Evolutionary conservation across 2,113 vertebrate species (phyloP).

Genomic region (Cyprinus carpio): DNA sequence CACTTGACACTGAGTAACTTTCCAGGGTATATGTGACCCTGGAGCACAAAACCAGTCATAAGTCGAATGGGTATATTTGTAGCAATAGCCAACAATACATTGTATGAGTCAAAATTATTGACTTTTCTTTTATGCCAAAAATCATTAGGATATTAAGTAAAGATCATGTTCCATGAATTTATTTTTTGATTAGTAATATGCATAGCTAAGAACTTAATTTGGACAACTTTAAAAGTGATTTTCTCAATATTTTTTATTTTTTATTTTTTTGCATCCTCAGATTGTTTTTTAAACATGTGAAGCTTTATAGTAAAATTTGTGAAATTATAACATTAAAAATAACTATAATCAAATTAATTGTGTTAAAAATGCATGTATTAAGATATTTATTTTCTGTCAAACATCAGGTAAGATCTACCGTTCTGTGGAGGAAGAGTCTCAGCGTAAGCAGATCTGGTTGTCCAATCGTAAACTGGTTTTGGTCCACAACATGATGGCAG

Average conservation of each 20-base stretch:
- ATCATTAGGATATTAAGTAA: too few relatives aligned
- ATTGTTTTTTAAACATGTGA: neutral
- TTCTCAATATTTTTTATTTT: too few relatives aligned
- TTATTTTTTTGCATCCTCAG: too few relatives aligned
- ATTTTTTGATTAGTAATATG: too few relatives aligned
- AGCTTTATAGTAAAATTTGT: neutral
- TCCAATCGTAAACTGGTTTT: slow-evolving; percentile 73
- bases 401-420: slow-evolving; percentile 68
- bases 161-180: too few relatives aligned
- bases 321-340: neutral
- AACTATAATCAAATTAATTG: neutral
- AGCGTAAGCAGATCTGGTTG: slow-evolving; percentile 67
- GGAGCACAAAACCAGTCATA: too few relatives aligned
- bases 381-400: neutral
- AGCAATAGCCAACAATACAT: too few relatives aligned
- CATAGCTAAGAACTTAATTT: too few relatives aligned
- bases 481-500: slow-evolving; percentile 77
- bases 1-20: neutral
- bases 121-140: too few relatives aligned
- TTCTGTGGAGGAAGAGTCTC: slow-evolving; percentile 67
- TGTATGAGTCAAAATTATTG: too few relatives aligned
- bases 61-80: too few relatives aligned
- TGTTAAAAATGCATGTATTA: neutral
- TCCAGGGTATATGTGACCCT: neutral
- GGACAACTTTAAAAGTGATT: too few relatives aligned